Percentiles rank a stretch among this genome's conserved stretches.
Evolutionary conservation across 2,113 vertebrate species (phyloP).

Genomic region (Odobenus rosmarus): DNA sequence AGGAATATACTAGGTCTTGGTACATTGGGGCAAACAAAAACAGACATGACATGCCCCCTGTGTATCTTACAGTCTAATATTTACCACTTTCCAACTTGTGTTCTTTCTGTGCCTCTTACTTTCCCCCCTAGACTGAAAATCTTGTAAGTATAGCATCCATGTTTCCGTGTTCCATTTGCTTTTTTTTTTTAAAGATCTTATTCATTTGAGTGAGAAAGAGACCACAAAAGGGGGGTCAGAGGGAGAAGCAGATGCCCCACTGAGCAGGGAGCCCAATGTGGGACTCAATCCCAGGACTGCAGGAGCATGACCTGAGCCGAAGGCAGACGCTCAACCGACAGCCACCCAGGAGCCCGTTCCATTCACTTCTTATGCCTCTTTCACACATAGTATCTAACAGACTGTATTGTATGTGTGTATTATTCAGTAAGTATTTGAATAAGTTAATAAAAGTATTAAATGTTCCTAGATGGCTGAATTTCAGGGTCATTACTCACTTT

Average conservation of each 20-base stretch:
- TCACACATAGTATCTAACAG: background rate
- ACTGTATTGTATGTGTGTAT: background rate
- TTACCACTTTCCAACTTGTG: background rate
- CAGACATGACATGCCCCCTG: background rate
- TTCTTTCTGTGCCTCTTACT: background rate
- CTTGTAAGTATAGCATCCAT: background rate
- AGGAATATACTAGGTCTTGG: background rate
- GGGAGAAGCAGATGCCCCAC: too few relatives aligned
- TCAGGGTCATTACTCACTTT: background rate
- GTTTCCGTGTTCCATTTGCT: background rate
- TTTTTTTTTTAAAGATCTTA: too few relatives aligned
- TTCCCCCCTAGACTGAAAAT: background rate
- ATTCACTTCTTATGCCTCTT: background rate
- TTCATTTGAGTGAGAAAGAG: too few relatives aligned
- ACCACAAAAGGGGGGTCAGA: too few relatives aligned
- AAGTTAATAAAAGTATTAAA: background rate
- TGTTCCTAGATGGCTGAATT: background rate
- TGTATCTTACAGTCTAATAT: background rate
- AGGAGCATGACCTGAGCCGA: too few relatives aligned
- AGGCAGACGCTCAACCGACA: too few relatives aligned
- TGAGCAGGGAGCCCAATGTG: too few relatives aligned
- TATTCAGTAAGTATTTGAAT: slow-evolving; percentile 3
- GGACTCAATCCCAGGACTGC: too few relatives aligned
- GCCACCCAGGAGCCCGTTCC: too few relatives aligned
- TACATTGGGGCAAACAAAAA: background rate